Evolutionary conservation across 1,140 invertebrate genomes (phyloP).

Genomic region (Nylanderia fulva): DNA sequence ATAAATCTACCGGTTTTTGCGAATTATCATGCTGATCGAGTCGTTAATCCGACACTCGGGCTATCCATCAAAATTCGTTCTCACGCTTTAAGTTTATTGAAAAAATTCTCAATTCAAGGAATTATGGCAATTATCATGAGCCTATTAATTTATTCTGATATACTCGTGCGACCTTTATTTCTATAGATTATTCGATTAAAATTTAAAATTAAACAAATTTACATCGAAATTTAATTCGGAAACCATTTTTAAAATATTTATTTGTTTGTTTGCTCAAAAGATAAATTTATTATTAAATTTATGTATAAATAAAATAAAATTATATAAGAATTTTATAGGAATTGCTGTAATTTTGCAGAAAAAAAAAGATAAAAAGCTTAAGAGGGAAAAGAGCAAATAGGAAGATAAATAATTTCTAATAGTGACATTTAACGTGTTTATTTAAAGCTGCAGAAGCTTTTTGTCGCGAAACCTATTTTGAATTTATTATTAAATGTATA

Average conservation of each 20-base stretch:
- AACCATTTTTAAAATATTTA: neutral
- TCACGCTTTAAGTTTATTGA: constrained; percentile 8
- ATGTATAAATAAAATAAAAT: neutral
- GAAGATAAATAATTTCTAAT: no score
- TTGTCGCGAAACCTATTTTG: no score
- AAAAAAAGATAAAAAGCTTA: neutral
- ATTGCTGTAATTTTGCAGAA: no score
- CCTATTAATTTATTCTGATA: constrained; percentile 15
- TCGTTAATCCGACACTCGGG: constrained; percentile 9
- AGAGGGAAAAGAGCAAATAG: neutral
- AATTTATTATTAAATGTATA: neutral
- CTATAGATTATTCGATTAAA: neutral
- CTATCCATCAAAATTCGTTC: constrained; percentile 34
- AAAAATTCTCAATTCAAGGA: neutral
- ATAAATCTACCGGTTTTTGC: neutral
- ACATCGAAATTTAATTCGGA: neutral
- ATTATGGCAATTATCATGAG: constrained; percentile 14
- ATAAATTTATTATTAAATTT: neutral
- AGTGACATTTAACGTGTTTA: constrained; percentile 26
- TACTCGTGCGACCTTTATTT: neutral
- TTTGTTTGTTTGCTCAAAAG: neutral
- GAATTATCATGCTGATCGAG: neutral
- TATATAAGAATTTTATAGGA: no score
- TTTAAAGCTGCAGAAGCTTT: constrained; percentile 21
- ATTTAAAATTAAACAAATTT: constrained; percentile 18